Conservation (phyloP, 1,140 invertebrate species). For the Zaprionus ghesquierei region DNA sequence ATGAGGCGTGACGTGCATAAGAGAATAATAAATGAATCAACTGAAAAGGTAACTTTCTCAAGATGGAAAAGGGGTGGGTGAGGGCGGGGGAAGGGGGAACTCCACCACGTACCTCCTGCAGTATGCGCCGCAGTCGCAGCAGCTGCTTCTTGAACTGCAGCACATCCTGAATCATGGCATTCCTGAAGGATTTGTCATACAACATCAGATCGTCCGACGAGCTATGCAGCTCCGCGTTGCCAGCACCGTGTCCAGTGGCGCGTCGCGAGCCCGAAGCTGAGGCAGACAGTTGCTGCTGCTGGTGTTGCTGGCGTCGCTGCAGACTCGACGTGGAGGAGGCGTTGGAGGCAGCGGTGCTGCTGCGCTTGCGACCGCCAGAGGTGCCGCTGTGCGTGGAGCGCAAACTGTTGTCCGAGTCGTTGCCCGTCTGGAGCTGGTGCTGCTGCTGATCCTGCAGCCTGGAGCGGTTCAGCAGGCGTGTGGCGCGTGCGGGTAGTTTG, state of each 20-base stretch:
- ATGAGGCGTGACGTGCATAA: conserved; percentile 17
- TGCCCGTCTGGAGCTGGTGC: conserved; percentile 35
- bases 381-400: conserved; percentile 64
- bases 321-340: conserved; percentile 74
- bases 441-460: conserved; percentile 73
- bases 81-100: neutral
- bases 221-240: conserved; percentile 69
- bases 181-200: conserved; percentile 82
- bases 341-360: conserved; percentile 63
- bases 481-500: conserved; percentile 78
- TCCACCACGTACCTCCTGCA: conserved; percentile 85
- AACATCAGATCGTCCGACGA: conserved; percentile 82
- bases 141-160: conserved; percentile 88
- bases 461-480: conserved; percentile 78
- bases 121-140: conserved; percentile 85
- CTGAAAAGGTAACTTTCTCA: neutral
- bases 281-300: conserved; percentile 35
- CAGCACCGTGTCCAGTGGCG: conserved; percentile 14
- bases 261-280: conserved; percentile 26
- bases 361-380: conserved; percentile 48
- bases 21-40: conserved; percentile 26
- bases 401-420: conserved; percentile 73
- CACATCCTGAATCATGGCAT: conserved; percentile 87
- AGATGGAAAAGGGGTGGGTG: neutral
- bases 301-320: conserved; percentile 59